Evolutionary conservation across 2,797 vertebrate genomes (phyloP).

Genomic region (Arctocebus calabarensis): DNA sequence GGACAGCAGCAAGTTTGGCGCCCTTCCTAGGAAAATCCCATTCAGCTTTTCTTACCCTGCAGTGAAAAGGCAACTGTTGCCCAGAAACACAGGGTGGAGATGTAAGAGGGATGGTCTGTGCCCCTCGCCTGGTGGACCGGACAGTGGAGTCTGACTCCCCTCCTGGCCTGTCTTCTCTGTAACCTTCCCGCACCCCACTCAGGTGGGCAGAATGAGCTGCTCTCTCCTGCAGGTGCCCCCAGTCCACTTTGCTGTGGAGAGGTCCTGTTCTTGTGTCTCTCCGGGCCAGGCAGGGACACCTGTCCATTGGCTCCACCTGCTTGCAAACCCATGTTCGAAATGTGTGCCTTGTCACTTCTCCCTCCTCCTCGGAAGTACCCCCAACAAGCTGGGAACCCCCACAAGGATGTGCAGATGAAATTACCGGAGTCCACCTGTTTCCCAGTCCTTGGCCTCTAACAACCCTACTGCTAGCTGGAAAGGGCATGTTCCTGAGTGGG

Average conservation of each 20-base stretch:
- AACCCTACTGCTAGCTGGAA: background rate
- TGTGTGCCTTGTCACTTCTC: background rate
- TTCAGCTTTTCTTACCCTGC: background rate
- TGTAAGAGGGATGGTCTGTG: fast-evolving
- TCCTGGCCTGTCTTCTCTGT: background rate
- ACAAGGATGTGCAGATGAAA: background rate
- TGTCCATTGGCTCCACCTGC: fast-evolving
- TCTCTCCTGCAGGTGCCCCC: background rate
- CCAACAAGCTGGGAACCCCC: background rate
- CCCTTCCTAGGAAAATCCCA: fast-evolving
- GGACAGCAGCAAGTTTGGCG: fast-evolving
- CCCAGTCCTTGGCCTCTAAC: background rate
- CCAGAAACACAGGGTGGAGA: too few relatives aligned
- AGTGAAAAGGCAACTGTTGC: fast-evolving
- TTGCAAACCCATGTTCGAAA: background rate
- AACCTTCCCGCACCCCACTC: fast-evolving
- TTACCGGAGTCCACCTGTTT: background rate
- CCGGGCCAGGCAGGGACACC: fast-evolving
- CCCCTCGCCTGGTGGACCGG: fast-evolving
- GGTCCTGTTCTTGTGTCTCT: background rate
- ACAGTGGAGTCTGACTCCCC: fast-evolving
- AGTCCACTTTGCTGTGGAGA: background rate
- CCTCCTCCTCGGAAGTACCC: background rate
- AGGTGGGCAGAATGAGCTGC: fast-evolving
- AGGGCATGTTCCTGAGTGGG: background rate